Percentiles rank a stretch among this genome's conserved stretches.
phyloP scores from a whole-genome alignment of 2,888 invertebrate species.

The Antheraea assamensis region DNA sequence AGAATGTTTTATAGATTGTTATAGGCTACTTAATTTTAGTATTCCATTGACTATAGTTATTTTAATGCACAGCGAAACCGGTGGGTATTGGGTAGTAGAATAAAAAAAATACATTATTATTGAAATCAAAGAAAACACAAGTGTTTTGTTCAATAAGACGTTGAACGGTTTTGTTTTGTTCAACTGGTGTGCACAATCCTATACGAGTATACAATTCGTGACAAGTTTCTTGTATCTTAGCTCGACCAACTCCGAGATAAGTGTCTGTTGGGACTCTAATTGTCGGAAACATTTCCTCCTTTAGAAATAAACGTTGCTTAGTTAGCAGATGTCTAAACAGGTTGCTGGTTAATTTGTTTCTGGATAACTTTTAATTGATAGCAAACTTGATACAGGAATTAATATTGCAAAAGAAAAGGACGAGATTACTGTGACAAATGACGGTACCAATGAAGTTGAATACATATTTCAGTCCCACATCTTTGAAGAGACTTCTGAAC shows the following conservation, averaged over 20 bases:
- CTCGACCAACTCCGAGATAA: conserved; percentile 31
- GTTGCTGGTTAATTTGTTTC: conserved; percentile 8
- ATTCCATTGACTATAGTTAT: too few species aligned
- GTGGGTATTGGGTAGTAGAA: not conserved
- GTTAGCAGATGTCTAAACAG: conserved; percentile 17
- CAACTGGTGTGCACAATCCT: conserved; percentile 17
- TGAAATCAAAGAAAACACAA: not conserved
- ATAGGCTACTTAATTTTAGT: too few species aligned
- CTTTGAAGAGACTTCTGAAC: not conserved
- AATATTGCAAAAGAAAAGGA: not conserved
- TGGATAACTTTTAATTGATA: not conserved
- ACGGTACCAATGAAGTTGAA: not conserved
- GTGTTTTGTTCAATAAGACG: not conserved
- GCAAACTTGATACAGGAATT: not conserved
- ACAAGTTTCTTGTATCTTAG: conserved; percentile 34
- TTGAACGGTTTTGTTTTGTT: not conserved
- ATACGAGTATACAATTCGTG: conserved; percentile 25
- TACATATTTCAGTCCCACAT: not conserved
- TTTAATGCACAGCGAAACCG: too few species aligned
- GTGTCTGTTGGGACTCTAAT: conserved; percentile 45
- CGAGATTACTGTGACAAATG: not conserved
- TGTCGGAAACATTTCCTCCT: conserved; percentile 45
- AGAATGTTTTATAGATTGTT: too few species aligned
- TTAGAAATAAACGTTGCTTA: conserved; percentile 17
- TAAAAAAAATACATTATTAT: not conserved